A percentile compares a stretch with the other conserved stretches of the same genome.
phyloP scores from a whole-genome alignment of 1,140 invertebrate genomes.

The Cyrtorhinus lividipennis region DNA sequence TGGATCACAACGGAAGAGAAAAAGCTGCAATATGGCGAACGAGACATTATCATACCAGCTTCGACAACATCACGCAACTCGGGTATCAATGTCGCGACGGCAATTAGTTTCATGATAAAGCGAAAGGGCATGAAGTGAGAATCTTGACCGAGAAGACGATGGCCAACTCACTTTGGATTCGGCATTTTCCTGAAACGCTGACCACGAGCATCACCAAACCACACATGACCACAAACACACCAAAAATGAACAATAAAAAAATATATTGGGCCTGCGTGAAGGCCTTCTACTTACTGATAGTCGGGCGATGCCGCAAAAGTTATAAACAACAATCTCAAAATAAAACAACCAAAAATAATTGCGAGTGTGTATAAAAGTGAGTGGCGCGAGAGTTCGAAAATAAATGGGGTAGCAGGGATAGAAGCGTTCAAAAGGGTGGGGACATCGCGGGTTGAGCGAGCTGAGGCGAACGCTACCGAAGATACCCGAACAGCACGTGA shows the following conservation, averaged over 20 bases:
- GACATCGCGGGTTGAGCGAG: background rate
- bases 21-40: background rate
- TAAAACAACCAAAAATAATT: slow-evolving; percentile 9
- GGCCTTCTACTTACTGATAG: slow-evolving; percentile 8
- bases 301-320: slow-evolving; percentile 6
- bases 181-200: background rate
- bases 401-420: slow-evolving; percentile 7
- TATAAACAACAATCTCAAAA: slow-evolving; percentile 10
- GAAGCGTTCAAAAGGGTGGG: background rate
- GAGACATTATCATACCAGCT: background rate
- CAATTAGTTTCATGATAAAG: too few species aligned
- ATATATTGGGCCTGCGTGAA: background rate
- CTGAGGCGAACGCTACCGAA: background rate
- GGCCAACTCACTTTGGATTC: background rate
- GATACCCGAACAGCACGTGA: slow-evolving; percentile 3
- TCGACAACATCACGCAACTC: background rate
- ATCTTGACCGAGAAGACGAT: background rate
- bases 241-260: background rate
- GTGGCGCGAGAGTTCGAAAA: slow-evolving; percentile 6
- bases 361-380: slow-evolving; percentile 9
- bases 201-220: too few species aligned
- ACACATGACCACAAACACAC: background rate
- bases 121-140: too few species aligned
- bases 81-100: too few species aligned
- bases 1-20: too few species aligned